Evolutionary conservation across 2,888 invertebrate species (phyloP).

Genomic region (Lasioglossum morio): DNA sequence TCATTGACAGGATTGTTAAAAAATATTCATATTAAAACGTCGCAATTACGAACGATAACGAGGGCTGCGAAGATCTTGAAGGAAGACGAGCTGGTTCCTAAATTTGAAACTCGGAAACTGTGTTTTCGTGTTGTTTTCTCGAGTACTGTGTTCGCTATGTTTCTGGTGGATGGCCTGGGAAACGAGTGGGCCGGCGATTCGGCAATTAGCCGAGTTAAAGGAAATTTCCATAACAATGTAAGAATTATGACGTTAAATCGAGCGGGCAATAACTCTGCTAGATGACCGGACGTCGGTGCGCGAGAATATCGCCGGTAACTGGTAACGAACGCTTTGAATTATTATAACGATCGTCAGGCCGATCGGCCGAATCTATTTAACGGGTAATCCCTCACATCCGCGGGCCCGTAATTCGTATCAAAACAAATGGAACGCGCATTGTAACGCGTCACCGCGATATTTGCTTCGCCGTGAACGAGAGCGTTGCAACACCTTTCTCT

Average conservation of each 20-base stretch:
- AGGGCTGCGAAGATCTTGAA: no score
- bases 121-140: background rate
- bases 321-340: constrained; percentile 43
- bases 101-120: background rate
- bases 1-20: no score
- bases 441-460: constrained; percentile 27
- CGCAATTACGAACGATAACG: no score
- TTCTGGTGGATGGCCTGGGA: constrained; percentile 4
- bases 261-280: constrained; percentile 34
- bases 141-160: background rate
- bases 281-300: constrained; percentile 25
- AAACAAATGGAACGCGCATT: constrained; percentile 35
- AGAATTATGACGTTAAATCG: constrained; percentile 52
- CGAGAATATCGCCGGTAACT: background rate
- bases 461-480: constrained; percentile 9
- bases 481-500: background rate
- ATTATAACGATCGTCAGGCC: constrained; percentile 38
- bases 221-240: constrained; percentile 56
- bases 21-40: no score
- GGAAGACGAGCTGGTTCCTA: no score
- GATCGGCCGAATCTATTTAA: constrained; percentile 53
- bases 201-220: constrained; percentile 50
- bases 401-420: constrained; percentile 26
- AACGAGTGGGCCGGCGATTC: constrained; percentile 32
- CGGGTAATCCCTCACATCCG: constrained; percentile 47